A percentile compares a stretch with the other conserved stretches of the same genome.
These are phyloP conservation scores for Phthorimaea operculella DNA, from an alignment of 1,140 invertebrate species.

Conservation along the genomic window DNA sequence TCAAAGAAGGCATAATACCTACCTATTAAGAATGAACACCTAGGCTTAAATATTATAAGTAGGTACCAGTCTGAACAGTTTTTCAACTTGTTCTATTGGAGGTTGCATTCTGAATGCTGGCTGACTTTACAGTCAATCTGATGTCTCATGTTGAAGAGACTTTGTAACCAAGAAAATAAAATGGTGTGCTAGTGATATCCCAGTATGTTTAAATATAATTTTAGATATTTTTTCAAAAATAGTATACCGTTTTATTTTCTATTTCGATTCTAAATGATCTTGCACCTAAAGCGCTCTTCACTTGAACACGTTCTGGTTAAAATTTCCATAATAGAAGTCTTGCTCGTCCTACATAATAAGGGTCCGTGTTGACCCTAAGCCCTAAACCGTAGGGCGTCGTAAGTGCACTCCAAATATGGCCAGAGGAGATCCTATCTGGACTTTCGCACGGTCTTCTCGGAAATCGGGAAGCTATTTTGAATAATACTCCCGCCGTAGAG, in stretches of 20 bases:
- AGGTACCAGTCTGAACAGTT: too few relatives aligned
- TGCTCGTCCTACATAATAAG: constrained; percentile 1
- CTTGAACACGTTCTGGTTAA: neutral
- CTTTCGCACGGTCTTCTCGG: constrained; percentile 11
- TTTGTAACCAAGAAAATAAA: too few relatives aligned
- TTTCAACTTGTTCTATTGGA: too few relatives aligned
- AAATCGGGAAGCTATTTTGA: neutral
- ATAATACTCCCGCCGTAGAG: neutral
- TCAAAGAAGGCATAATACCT: too few relatives aligned
- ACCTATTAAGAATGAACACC: too few relatives aligned
- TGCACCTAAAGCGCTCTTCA: neutral
- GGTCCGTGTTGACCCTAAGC: neutral
- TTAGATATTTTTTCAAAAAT: too few relatives aligned
- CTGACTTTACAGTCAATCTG: too few relatives aligned
- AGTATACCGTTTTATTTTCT: neutral
- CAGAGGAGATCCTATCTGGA: constrained; percentile 8
- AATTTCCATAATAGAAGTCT: constrained; percentile 5
- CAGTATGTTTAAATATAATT: too few relatives aligned
- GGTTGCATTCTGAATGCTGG: too few relatives aligned
- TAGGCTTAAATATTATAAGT: too few relatives aligned
- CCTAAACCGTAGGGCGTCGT: neutral
- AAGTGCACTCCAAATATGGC: constrained; percentile 10
- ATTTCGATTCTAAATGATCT: neutral
- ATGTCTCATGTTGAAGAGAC: too few relatives aligned
- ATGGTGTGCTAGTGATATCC: too few relatives aligned